Percentiles rank a stretch among this genome's conserved stretches.
Conservation (phyloP, 2,797 vertebrate species). For the Masticophis lateralis region DNA sequence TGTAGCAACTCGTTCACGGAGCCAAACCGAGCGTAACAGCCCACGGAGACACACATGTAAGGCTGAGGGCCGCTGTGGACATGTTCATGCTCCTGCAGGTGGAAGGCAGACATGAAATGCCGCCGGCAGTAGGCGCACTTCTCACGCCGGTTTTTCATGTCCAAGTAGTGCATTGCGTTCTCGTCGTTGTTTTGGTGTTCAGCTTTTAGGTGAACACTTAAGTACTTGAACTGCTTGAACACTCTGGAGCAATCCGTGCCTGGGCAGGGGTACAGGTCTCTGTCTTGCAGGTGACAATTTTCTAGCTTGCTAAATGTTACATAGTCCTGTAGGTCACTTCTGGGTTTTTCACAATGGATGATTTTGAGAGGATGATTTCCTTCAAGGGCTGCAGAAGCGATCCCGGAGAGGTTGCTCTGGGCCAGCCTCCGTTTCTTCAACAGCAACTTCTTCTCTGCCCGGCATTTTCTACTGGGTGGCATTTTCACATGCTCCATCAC, state of each 20-base stretch:
- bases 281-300: conserved; percentile 87
- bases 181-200: conserved; percentile 88
- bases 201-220: conserved; percentile 92
- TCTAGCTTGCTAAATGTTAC: conserved; percentile 90
- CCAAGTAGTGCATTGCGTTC: conserved; percentile 90
- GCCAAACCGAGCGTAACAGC: conserved; percentile 84
- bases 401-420: conserved; percentile 61
- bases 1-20: conserved; percentile 87
- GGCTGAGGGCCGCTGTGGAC: conserved; percentile 86
- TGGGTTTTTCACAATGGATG: conserved; percentile 48
- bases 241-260: conserved; percentile 85
- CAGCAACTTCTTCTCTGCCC: conserved; percentile 78
- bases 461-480: conserved; percentile 70
- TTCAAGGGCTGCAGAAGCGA: conserved; percentile 46
- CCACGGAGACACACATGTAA: conserved; percentile 86
- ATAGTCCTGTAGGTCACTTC: conserved; percentile 68
- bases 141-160: conserved; percentile 91
- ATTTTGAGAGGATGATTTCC: conserved; percentile 51
- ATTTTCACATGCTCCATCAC: conserved; percentile 88
- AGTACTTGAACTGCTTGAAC: conserved; percentile 96
- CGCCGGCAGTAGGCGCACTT: conserved; percentile 92
- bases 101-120: conserved; percentile 89
- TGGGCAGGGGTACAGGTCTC: conserved; percentile 91
- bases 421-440: conserved; percentile 66
- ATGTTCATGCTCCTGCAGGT: conserved; percentile 86